Base-by-base conservation (phyloP, 2,797 vertebrate genomes). In the Sardinella longiceps region DNA sequence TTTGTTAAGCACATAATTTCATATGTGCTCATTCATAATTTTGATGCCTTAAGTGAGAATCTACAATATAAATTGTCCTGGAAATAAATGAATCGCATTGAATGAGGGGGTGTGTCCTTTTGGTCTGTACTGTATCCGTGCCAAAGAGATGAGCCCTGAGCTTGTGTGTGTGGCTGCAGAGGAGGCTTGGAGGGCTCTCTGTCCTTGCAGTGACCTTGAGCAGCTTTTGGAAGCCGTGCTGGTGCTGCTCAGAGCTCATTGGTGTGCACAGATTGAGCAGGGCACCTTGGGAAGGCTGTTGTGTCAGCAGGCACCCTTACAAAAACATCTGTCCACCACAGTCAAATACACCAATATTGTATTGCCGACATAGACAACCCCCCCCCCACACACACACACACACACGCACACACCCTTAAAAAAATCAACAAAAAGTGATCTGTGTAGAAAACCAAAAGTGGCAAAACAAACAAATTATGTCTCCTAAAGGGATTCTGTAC, bases 231-330 rank as follows among this genome's bases (percentile, higher is more conserved):
- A 90, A 84, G 89, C 86, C 86, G 89, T 85, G 88, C 89, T 86
- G 80, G 89, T 85, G 88, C 89, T 86, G 80, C 88, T 88, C 87
- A 87, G 82, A 58, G 89, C 90, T 92, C 91, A 92, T 86, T 92
- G 90, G 91, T 92, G 92, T 90, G 91, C 87, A 81, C 85, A 89
- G 87, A 89, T 86, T 87, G 89, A 89, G 84, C 33, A 89, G 92
- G 93, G 93, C 92, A 94, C 92, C 92, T 94, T 93, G 93, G 90
- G 90, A 89, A 92, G 90, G 89, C 89, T 93, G 91, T 92, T 23
- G 90, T 94, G 92, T 93, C 94, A 93, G 92, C 87, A 84, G 88
- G 92, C 90, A 90, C 94, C 94, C 93, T 94, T 95, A 93, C 93
- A 92, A 84, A 87, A 94, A 94, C 94, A 95, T 95, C 94, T 95